phyloP scores from a whole-genome alignment of 2,888 invertebrate species.

The Onchidella celtica region DNA sequence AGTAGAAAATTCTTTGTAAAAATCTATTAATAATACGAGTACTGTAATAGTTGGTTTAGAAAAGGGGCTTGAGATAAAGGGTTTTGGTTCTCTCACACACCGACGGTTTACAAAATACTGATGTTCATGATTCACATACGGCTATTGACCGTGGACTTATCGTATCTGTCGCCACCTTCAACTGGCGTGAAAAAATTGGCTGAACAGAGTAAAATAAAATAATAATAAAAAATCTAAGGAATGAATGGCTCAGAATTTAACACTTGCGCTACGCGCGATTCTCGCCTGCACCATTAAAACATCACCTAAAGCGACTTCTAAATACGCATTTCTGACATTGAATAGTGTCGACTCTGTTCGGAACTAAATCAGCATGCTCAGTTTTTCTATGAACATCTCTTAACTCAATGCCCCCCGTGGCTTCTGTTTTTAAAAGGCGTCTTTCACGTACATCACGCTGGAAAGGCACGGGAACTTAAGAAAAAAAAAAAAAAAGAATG shows the following conservation, averaged over 20 bases:
- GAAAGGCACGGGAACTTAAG: background rate
- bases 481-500: constrained; percentile 13
- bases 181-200: no score
- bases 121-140: no score
- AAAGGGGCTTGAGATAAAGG: no score
- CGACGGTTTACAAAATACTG: no score
- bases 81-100: no score
- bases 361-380: background rate
- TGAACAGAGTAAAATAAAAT: no score
- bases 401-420: background rate
- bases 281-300: background rate
- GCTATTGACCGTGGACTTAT: no score
- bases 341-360: background rate
- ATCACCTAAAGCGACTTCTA: constrained; percentile 21
- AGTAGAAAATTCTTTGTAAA: no score
- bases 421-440: background rate
- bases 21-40: no score
- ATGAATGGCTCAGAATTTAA: background rate
- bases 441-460: background rate
- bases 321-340: background rate
- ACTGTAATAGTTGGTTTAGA: no score
- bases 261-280: background rate
- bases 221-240: background rate
- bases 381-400: background rate
- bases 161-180: no score